Evolutionary conservation across 2,888 invertebrate species (phyloP), one percentile per base, ranked within the genome.

Genomic region (Drosophila kanekoi): DNA sequence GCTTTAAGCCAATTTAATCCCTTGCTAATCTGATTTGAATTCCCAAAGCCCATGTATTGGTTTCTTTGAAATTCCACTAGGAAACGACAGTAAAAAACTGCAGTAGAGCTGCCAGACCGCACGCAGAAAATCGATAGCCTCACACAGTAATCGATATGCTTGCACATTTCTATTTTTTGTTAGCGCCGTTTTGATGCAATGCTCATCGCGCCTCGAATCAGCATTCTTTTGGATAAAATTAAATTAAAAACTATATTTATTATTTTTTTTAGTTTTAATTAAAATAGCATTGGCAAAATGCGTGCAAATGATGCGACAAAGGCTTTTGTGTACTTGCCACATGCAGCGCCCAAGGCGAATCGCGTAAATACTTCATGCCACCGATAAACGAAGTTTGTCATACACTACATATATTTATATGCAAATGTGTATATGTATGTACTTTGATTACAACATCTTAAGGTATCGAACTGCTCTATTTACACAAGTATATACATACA

Each of bases 301-400:
- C 35, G 28, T 44, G 20, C 14, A 59, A 63, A 37, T 59, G 40
- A 51, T 43, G 33, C n/a, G 32, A 32, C 16, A 69, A 51, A 47
- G 20, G 44, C 23, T 32, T 56, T 41, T 41, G 32, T 33, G 18
- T 16, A 8, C 9, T 18, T 52, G 65, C 44, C n/a, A 53, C 35
- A 9, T 16, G 23, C 23, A 40, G 9, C 37, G 44, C 53, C 44
- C 28, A 35, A 10, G 49, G 20, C 23, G 10, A 59, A 51, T 43
- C n/a, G 8, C 14, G 14, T 10, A 47, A 28, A 38, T 32, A 32
- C 18, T 40, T 41, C n/a, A 8, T 10, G 9, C 10, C 16, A 11
- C 8, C 3, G 5, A 11, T 11, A 48, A 37, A 10, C 49, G 13
- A 49, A 9, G 20, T 57, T 14, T 38, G 6, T 9, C 18, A 58